A percentile compares a stretch with the other conserved stretches of the same genome.
phyloP scores from a whole-genome alignment of 2,888 invertebrate species.

The Geophilus truncorum region DNA sequence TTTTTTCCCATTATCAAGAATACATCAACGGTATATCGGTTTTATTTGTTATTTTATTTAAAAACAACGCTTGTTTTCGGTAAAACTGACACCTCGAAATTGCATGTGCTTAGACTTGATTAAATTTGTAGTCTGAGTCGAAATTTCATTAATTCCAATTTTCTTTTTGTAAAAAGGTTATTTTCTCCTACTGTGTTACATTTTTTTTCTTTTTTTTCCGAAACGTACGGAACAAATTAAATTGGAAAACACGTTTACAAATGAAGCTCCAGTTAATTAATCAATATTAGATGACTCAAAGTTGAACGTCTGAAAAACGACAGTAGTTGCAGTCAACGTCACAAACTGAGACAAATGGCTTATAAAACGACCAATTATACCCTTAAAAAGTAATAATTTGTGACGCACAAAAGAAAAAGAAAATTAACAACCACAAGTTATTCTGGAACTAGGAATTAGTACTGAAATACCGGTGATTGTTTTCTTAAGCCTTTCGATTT shows the following conservation, averaged over 20 bases:
- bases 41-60: background rate
- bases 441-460: too few species aligned
- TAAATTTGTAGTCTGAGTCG: background rate
- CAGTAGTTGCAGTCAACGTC: too few species aligned
- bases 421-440: background rate
- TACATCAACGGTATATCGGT: background rate
- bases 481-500: background rate
- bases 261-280: background rate
- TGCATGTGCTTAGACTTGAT: background rate
- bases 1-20: background rate
- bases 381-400: too few species aligned
- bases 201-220: background rate
- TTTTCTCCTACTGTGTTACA: too few species aligned
- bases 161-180: background rate
- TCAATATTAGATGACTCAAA: too few species aligned
- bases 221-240: background rate
- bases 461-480: background rate
- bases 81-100: background rate
- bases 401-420: too few species aligned
- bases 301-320: too few species aligned
- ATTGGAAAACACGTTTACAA: background rate
- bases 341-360: too few species aligned
- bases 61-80: background rate
- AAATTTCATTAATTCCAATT: background rate
- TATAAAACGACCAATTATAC: too few species aligned